Evolutionary conservation across 2,113 vertebrate genomes (phyloP).

Genomic region (Paratilapia polleni): DNA sequence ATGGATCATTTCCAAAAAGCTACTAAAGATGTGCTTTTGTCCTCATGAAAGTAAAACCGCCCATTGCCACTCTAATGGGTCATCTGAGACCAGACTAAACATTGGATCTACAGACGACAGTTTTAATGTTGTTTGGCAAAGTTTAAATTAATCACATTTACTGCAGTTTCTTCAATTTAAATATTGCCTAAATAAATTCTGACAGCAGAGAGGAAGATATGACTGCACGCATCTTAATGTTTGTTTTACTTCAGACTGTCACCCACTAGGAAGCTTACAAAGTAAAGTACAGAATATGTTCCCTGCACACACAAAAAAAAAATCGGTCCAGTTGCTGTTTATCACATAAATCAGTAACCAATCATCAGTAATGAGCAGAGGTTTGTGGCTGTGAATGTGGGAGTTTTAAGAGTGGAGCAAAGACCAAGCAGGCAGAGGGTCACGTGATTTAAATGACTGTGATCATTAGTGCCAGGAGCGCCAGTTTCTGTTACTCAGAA

Average conservation of each 20-base stretch:
- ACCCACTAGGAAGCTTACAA: not conserved
- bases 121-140: not conserved
- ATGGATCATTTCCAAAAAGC: not conserved
- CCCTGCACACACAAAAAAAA: not conserved
- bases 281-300: not conserved
- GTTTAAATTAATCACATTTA: not conserved
- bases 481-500: not conserved
- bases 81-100: too few relatives aligned
- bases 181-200: not conserved
- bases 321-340: not conserved
- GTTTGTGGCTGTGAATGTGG: not conserved
- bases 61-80: not conserved
- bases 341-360: not conserved
- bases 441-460: conserved; percentile 8
- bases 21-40: not conserved
- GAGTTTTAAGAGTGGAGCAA: not conserved
- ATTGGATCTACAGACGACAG: not conserved
- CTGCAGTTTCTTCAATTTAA: not conserved
- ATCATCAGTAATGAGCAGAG: conserved; percentile 4
- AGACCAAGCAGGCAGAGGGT: not conserved
- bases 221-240: not conserved
- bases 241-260: not conserved
- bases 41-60: too few relatives aligned
- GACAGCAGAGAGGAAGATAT: not conserved
- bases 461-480: not conserved